Base-by-base conservation (phyloP, 2,113 vertebrate species). In the Pelvicachromis taeniatus region DNA sequence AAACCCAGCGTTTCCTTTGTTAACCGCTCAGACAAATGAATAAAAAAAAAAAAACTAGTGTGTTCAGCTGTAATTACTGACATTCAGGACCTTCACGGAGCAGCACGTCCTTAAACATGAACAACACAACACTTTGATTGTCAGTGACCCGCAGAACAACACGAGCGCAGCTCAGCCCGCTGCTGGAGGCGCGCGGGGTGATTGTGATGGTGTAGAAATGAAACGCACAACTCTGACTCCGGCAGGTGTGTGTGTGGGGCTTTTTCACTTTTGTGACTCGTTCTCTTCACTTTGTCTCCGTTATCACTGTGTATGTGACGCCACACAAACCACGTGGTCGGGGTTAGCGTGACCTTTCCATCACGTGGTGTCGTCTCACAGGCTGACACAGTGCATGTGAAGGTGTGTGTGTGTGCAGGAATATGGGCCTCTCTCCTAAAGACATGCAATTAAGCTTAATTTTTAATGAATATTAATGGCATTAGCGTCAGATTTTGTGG, bases 391-490 rank as follows among this genome's bases (percentile, higher is more conserved):
- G 13, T 63, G 8, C 38, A 29, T 84, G 7, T 65, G 4, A 53
- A 9, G 4, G 19, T 9, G 50, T n/a, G 17, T n/a, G 19, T 53
- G 42, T 48, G 42, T 16, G 23, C 14, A 56, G 85, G 70, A 63
- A 54, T 87, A 65, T 48, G 42, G 65, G 83, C 82, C 87, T 85
- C 90, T 90, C 89, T 94, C 87, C 81, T 94, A 94, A 95, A 95
- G 93, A 95, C 85, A 82, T 31, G 90, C 95, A 96, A 96, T 96
- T 96, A 96, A 94, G 94, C 95, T 95, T 96, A 96, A 96, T 96
- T 95, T 96, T 96, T 96, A 96, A 96, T 96, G 96, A 96, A 96
- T 96, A 96, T 96, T 96, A 96, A 96, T 96, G 95, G 92, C 87
- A 95, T 96, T 96, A 96, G 92, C 73, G 87, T 95, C 92, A 95